Conservation (phyloP, 2,113 vertebrate genomes). For the Notechis scutatus region DNA sequence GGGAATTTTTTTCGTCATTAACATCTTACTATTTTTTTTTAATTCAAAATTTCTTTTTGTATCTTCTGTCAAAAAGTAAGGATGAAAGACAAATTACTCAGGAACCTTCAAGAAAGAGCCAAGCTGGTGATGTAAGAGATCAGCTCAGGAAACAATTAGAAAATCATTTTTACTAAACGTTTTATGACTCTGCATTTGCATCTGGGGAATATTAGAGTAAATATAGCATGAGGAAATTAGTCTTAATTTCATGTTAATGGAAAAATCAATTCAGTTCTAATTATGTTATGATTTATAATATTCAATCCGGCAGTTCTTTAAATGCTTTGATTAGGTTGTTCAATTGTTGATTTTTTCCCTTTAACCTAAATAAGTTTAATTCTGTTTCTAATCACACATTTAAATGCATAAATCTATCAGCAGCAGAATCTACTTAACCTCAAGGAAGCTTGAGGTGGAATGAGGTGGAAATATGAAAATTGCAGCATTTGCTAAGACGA, state of each 20-base stretch:
- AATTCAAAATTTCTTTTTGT: constrained; percentile 46
- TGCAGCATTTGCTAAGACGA: neutral
- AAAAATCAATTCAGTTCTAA: constrained; percentile 69
- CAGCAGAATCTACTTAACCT: constrained; percentile 36
- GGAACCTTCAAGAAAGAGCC: constrained; percentile 42
- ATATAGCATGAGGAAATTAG: constrained; percentile 68
- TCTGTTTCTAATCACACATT: constrained; percentile 56
- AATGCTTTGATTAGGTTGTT: constrained; percentile 68
- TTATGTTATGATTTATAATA: constrained; percentile 70
- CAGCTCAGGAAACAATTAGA: constrained; percentile 66
- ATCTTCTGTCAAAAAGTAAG: constrained; percentile 40
- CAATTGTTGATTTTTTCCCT: constrained; percentile 55
- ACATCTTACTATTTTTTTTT: constrained; percentile 41
- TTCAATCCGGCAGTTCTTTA: constrained; percentile 67
- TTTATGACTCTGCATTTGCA: constrained; percentile 66
- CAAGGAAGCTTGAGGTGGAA: constrained; percentile 32
- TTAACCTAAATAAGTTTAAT: constrained; percentile 59
- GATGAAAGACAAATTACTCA: constrained; percentile 36
- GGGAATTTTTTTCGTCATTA: constrained; percentile 33
- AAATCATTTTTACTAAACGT: constrained; percentile 62
- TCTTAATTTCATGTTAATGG: constrained; percentile 71
- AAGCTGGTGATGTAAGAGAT: constrained; percentile 63
- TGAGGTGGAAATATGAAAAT: constrained; percentile 17
- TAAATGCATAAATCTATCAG: constrained; percentile 48
- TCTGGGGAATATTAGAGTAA: constrained; percentile 69